These are phyloP conservation scores for Ips nitidus DNA, from an alignment of 1,140 invertebrate species.

Conservation along the genomic window DNA sequence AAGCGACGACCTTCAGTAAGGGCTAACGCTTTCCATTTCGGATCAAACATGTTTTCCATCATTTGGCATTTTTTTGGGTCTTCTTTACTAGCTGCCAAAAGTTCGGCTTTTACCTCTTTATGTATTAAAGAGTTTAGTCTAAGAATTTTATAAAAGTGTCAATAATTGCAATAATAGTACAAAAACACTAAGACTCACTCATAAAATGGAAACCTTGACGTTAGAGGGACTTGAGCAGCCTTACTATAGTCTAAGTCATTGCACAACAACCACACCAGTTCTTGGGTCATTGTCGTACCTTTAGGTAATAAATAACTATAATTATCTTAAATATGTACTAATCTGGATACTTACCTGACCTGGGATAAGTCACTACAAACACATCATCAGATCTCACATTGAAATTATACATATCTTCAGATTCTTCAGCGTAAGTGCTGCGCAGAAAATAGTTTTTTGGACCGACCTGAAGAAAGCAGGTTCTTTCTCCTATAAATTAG, in stretches of 20 bases:
- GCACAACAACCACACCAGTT: slow-evolving; percentile 74
- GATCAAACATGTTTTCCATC: no score
- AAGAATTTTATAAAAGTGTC: no score
- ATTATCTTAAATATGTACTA: neutral
- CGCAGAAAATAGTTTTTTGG: slow-evolving; percentile 73
- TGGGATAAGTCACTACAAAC: slow-evolving; percentile 74
- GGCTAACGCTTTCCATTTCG: no score
- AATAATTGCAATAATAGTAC: no score
- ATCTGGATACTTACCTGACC: slow-evolving; percentile 63
- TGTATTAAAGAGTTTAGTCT: no score
- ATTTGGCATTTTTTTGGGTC: no score
- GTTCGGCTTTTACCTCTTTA: no score
- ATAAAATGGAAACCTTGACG: slow-evolving; percentile 47
- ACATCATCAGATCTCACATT: slow-evolving; percentile 64
- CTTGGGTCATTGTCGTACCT: slow-evolving; percentile 84
- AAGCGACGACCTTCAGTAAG: no score
- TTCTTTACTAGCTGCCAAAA: no score
- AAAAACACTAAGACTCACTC: slow-evolving; percentile 55
- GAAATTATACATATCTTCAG: slow-evolving; percentile 71
- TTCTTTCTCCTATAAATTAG: slow-evolving; percentile 61
- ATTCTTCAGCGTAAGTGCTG: slow-evolving; percentile 62
- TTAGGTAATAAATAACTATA: slow-evolving; percentile 14
- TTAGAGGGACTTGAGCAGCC: slow-evolving; percentile 58
- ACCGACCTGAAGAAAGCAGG: slow-evolving; percentile 63
- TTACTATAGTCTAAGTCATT: slow-evolving; percentile 70